Evolutionary conservation across 2,888 invertebrate genomes (phyloP).

Genomic region (Brachylomia viminalis): DNA sequence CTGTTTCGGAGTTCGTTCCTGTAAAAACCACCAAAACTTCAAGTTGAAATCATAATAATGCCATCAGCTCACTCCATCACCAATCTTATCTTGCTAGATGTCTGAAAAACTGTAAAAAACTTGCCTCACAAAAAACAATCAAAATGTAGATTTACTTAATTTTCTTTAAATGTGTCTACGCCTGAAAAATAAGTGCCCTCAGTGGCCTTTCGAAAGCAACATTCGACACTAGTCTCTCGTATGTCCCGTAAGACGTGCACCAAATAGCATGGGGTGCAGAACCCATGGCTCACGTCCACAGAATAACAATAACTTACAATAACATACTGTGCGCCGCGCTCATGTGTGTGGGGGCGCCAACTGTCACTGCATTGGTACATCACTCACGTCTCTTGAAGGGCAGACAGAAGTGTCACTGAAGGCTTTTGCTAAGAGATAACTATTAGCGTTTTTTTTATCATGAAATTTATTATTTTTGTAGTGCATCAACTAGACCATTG

Average conservation of each 20-base stretch:
- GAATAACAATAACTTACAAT: constrained; percentile 62
- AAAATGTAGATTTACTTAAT: background rate
- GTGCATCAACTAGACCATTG: background rate
- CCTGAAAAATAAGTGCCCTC: background rate
- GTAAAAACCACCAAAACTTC: background rate
- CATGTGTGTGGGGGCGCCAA: constrained; percentile 27
- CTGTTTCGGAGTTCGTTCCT: background rate
- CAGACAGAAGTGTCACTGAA: background rate
- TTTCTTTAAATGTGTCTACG: background rate
- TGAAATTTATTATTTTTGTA: background rate
- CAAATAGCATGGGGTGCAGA: constrained; percentile 29
- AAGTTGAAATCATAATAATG: background rate
- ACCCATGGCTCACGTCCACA: constrained; percentile 44
- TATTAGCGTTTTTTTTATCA: background rate
- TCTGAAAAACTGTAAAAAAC: background rate
- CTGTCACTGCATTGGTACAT: constrained; percentile 50
- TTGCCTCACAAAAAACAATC: background rate
- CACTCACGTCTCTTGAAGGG: constrained; percentile 41
- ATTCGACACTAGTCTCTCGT: constrained; percentile 29
- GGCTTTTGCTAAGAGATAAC: background rate
- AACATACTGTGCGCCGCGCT: constrained; percentile 47
- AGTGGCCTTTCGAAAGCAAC: constrained; percentile 5
- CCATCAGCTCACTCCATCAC: background rate
- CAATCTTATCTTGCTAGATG: background rate
- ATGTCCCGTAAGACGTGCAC: constrained; percentile 33